Conservation (phyloP, 2,888 invertebrate species). For the Dysmachus trigonus region DNA sequence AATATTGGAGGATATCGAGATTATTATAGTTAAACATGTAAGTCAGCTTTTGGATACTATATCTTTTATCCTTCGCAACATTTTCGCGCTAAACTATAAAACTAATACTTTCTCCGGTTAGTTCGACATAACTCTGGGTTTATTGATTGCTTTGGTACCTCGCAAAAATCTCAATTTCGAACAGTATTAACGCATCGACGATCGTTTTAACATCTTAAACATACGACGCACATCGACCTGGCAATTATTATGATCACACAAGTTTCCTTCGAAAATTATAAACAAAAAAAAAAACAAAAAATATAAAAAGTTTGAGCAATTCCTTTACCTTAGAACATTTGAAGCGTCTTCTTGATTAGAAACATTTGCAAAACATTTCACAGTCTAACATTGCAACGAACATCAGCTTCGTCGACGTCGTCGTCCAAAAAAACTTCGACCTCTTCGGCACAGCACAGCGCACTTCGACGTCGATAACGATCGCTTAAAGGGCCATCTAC, state of each 20-base stretch:
- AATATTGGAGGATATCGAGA: no score
- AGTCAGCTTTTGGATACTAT: not conserved
- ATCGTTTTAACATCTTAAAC: not conserved
- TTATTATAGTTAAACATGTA: not conserved
- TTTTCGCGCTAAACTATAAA: not conserved
- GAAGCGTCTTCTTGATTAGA: slow-evolving; percentile 40
- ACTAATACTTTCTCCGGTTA: not conserved
- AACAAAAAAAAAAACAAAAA: not conserved
- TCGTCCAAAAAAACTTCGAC: not conserved
- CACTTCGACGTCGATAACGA: slow-evolving; percentile 44
- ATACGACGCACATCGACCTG: not conserved
- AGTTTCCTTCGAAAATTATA: slow-evolving; percentile 14
- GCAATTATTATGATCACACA: slow-evolving; percentile 38
- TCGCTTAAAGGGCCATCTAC: slow-evolving; percentile 8
- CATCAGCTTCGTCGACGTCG: slow-evolving; percentile 42
- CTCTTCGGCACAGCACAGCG: slow-evolving; percentile 50
- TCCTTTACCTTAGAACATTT: slow-evolving; percentile 25
- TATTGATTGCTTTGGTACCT: not conserved
- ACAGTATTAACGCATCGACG: not conserved
- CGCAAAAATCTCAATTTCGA: not conserved
- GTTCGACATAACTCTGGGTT: not conserved
- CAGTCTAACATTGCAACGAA: slow-evolving; percentile 51
- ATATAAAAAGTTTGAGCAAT: slow-evolving; percentile 7
- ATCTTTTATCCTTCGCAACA: no score
- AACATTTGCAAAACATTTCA: slow-evolving; percentile 54